Evolutionary conservation across 2,113 vertebrate species (phyloP).

Genomic region (Psammodynastes pulverulentus): DNA sequence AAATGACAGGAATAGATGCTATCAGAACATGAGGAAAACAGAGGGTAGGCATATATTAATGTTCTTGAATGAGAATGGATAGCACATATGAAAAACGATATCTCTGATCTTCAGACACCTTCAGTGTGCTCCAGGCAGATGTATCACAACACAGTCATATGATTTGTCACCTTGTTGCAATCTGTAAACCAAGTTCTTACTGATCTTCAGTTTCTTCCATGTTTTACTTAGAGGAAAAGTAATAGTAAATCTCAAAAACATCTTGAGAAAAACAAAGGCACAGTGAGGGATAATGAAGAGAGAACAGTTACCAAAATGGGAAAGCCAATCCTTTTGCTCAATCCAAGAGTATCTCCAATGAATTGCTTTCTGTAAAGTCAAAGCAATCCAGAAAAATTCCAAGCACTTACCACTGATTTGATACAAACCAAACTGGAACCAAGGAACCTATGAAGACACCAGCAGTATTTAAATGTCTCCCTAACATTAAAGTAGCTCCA

Average conservation of each 20-base stretch:
- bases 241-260: slow-evolving; percentile 3
- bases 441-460: background rate
- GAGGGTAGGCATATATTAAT: slow-evolving; percentile 7
- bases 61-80: background rate
- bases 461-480: background rate
- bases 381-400: background rate
- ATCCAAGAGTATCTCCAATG: background rate
- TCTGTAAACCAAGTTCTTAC: background rate
- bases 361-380: background rate
- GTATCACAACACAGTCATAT: background rate
- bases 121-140: slow-evolving; percentile 9
- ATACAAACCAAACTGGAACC: background rate
- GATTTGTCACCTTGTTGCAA: background rate
- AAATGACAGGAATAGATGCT: slow-evolving; percentile 25
- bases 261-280: background rate
- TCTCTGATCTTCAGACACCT: slow-evolving; percentile 1
- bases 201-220: background rate
- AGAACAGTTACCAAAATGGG: background rate
- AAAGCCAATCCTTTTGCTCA: background rate
- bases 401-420: background rate
- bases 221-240: background rate
- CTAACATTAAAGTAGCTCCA: background rate
- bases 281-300: background rate
- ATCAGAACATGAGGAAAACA: slow-evolving; percentile 31
- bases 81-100: background rate